These are phyloP conservation scores for Mystacornis crossleyi DNA, from an alignment of 2,113 vertebrate genomes.

Conservation along the genomic window DNA sequence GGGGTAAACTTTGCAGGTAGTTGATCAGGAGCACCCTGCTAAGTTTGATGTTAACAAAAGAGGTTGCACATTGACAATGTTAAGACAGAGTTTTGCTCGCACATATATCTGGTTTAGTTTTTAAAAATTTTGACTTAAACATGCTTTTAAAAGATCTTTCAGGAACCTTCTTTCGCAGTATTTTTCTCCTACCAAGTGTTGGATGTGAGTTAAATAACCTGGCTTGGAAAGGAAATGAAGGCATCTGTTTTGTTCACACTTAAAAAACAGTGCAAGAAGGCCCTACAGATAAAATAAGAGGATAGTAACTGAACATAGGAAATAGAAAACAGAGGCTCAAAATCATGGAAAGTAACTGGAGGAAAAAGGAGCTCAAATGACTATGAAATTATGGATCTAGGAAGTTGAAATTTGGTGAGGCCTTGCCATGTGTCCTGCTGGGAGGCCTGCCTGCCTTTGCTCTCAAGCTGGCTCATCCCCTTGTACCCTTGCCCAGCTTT, in stretches of 20 bases:
- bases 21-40: not conserved
- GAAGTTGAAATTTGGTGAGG: not conserved
- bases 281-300: not conserved
- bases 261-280: not conserved
- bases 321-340: not conserved
- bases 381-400: not conserved
- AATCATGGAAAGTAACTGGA: not conserved
- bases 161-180: not conserved
- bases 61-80: not conserved
- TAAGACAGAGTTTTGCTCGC: not conserved
- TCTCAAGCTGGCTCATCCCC: not conserved
- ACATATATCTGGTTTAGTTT: not conserved
- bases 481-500: not conserved
- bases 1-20: not conserved
- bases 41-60: not conserved
- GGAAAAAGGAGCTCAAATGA: not conserved
- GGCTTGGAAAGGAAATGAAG: conserved; percentile 23
- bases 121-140: not conserved
- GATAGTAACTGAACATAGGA: not conserved
- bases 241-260: conserved; percentile 21
- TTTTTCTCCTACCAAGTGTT: not conserved
- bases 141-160: not conserved
- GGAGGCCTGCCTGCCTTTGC: not conserved
- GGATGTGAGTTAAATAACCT: not conserved
- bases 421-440: not conserved